Evolutionary conservation across 2,113 vertebrate species (phyloP).

Genomic region (Dermatemys mawii): DNA sequence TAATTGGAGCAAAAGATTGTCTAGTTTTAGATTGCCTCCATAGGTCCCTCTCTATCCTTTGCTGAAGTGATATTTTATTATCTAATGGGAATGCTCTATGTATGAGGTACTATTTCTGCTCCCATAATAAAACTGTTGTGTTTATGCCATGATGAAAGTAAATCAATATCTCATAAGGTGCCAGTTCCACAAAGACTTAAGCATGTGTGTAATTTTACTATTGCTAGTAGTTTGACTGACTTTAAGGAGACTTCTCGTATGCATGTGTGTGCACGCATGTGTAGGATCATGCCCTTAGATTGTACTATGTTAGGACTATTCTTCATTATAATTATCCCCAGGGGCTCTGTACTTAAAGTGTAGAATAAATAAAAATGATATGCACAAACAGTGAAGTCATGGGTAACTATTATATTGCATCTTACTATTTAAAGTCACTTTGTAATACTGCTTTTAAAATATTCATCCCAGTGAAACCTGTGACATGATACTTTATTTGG

Average conservation of each 20-base stretch:
- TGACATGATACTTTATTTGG: slow-evolving; percentile 30
- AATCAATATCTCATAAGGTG: neutral
- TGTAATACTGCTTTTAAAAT: slow-evolving; percentile 28
- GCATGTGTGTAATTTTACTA: neutral
- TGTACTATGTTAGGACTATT: neutral
- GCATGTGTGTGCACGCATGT: neutral
- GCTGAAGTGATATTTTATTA: neutral
- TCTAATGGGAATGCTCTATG: neutral
- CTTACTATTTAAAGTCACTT: slow-evolving; percentile 24
- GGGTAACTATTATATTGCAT: neutral
- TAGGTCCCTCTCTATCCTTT: neutral
- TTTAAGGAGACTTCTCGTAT: rapidly evolving
- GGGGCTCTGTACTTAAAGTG: neutral
- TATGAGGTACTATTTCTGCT: neutral
- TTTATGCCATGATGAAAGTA: neutral
- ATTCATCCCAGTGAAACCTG: slow-evolving; percentile 29
- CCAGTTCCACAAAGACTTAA: neutral
- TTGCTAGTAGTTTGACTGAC: rapidly evolving
- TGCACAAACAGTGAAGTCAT: neutral
- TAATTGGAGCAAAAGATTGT: neutral
- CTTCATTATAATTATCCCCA: neutral
- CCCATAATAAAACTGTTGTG: neutral
- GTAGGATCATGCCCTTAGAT: neutral
- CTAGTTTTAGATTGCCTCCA: neutral
- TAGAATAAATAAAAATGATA: neutral